Evolutionary conservation across 2,888 invertebrate genomes (phyloP).

Genomic region (Sepiola atlantica): DNA sequence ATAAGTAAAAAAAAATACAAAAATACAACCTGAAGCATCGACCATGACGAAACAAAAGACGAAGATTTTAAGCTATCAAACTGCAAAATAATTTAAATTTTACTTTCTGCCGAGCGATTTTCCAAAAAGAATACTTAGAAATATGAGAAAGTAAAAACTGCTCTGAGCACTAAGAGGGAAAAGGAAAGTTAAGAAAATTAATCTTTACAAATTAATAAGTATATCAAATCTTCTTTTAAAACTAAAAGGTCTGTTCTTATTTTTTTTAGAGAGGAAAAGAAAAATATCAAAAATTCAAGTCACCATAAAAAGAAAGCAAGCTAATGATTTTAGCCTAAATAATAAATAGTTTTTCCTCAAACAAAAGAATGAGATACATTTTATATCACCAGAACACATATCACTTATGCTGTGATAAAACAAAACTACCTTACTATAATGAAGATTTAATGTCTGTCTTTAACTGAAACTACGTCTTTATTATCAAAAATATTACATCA

Average conservation of each 20-base stretch:
- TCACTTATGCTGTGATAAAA: too few species aligned
- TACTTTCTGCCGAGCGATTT: not conserved
- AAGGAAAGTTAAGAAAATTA: not conserved
- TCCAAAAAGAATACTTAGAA: not conserved
- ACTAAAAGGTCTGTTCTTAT: not conserved
- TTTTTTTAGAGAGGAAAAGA: not conserved
- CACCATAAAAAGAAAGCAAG: not conserved
- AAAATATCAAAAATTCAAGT: not conserved
- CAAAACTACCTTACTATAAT: too few species aligned
- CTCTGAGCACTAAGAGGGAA: not conserved
- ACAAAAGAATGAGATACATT: too few species aligned
- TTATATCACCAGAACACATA: too few species aligned
- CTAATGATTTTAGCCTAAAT: not conserved
- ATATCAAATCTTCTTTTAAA: not conserved
- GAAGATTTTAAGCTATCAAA: not conserved
- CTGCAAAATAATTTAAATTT: not conserved
- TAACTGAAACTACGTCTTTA: too few species aligned
- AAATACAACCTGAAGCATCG: not conserved
- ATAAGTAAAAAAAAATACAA: too few species aligned
- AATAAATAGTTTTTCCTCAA: not conserved
- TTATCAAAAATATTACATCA: too few species aligned
- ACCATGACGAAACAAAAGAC: not conserved
- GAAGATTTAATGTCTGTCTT: too few species aligned
- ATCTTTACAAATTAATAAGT: slow-evolving; percentile 22
- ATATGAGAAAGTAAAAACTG: not conserved